Evolutionary conservation across 2,797 vertebrate species (phyloP), one percentile per base, ranked within the genome.

Genomic region (Anabas testudineus): DNA sequence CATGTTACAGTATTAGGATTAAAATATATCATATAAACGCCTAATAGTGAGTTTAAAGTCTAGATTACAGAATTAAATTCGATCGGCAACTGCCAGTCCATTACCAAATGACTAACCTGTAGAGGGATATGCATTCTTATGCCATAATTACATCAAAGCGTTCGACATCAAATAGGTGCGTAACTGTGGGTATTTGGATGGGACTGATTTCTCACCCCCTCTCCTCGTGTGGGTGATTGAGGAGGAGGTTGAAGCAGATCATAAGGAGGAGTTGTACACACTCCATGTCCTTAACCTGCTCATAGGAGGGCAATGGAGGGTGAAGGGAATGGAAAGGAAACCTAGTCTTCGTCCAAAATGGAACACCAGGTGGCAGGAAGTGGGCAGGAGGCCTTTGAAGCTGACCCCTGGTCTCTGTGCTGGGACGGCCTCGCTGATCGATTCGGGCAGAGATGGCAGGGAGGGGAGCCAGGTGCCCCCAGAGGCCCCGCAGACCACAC

Each of bases 361-460:
- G 80, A 93, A 80, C 87, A 78, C 92, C 88, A 90, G 92, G 88
- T 91, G 91, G 87, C 88, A 86, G 86, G 86, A 90, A 84, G 88
- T 87, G 88, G 87, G 91, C 76, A 74, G 90, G 86, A 82, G 88
- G 88, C 80, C 90, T 94, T 93, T 94, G 93, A 94, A 91, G 90
- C 67, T 81, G 87, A 93, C 90, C 92, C 83, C 81, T 52, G 89
- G 85, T 92, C 89, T 85, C 81, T 83, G 87, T 67, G 18, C 83
- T 72, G 67, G 47, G 86, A 85, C 67, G 82, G 84, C 87, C 88
- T 84, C 71, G 22, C 60, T 54, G 57, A 90, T 91, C 85, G 85
- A 94, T 92, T 88, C 63, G 69, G 90, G 83, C 81, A 85, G 83
- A 74, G 84, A 85, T 81, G 85, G 76, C 82, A 70, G 82, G 76